Evolutionary conservation across 2,797 vertebrate species (phyloP).

Genomic region (Bovichtus diacanthus): DNA sequence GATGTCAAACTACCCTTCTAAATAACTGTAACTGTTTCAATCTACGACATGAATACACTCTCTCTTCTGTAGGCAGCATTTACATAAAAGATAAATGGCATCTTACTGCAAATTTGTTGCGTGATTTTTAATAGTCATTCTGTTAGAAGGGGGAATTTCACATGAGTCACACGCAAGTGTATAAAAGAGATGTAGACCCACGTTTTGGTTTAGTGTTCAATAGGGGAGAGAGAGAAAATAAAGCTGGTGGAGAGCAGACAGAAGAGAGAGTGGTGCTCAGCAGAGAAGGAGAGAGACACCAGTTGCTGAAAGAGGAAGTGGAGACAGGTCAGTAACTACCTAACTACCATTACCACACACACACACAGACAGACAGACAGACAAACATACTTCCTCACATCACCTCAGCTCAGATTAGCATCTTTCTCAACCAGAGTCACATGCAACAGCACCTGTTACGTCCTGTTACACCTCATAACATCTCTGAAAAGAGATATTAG

Average conservation of each 20-base stretch:
- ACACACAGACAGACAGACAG: conserved; percentile 13
- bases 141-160: conserved; percentile 61
- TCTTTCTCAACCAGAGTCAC: conserved; percentile 23
- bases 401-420: conserved; percentile 4
- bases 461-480: conserved; percentile 44
- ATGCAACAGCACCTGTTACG: conserved; percentile 40
- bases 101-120: conserved; percentile 37
- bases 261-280: conserved; percentile 15
- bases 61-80: conserved; percentile 69
- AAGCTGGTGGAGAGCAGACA: conserved; percentile 18
- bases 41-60: conserved; percentile 21
- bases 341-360: conserved; percentile 41
- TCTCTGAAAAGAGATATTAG: background rate
- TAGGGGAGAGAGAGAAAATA: conserved; percentile 30
- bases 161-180: conserved; percentile 71
- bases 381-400: conserved; percentile 49
- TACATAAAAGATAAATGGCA: conserved; percentile 58
- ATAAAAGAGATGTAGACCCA: conserved; percentile 69
- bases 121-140: conserved; percentile 60
- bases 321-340: conserved; percentile 73
- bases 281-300: conserved; percentile 34
- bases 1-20: background rate
- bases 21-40: conserved; percentile 27
- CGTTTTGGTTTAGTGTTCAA: conserved; percentile 48
- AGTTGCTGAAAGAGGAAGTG: conserved; percentile 64